A percentile compares a stretch with the other conserved stretches of the same genome.
phyloP scores from a whole-genome alignment of 2,797 vertebrate genomes.

The Carduelis carduelis region DNA sequence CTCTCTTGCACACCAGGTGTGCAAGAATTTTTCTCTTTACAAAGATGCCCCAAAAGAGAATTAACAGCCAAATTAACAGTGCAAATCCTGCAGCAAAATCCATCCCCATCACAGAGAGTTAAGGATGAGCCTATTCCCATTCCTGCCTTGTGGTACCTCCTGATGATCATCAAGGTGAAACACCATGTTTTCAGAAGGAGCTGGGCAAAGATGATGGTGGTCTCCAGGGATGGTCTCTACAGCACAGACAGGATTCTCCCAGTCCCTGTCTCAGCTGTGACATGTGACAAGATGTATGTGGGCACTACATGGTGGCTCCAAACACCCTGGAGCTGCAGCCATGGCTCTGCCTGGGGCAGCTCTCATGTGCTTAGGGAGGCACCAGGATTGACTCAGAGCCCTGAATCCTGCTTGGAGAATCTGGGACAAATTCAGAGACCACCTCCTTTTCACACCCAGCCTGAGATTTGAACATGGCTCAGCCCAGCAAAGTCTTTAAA shows the following conservation, averaged over 20 bases:
- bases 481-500: neutral
- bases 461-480: neutral
- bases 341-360: accelerated
- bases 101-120: accelerated
- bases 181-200: neutral
- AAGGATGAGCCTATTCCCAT: neutral
- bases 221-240: neutral
- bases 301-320: accelerated
- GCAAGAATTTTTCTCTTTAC: neutral
- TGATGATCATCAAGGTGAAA: accelerated
- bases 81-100: neutral
- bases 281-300: accelerated
- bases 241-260: neutral
- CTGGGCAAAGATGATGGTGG: neutral
- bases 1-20: neutral
- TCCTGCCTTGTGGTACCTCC: neutral
- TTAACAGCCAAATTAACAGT: neutral
- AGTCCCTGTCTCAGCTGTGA: accelerated
- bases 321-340: accelerated
- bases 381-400: neutral
- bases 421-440: neutral
- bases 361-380: accelerated
- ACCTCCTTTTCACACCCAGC: neutral
- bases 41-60: neutral
- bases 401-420: neutral